Base-by-base conservation (phyloP, 2,113 vertebrate species). In the Xiphophorus hellerii region DNA sequence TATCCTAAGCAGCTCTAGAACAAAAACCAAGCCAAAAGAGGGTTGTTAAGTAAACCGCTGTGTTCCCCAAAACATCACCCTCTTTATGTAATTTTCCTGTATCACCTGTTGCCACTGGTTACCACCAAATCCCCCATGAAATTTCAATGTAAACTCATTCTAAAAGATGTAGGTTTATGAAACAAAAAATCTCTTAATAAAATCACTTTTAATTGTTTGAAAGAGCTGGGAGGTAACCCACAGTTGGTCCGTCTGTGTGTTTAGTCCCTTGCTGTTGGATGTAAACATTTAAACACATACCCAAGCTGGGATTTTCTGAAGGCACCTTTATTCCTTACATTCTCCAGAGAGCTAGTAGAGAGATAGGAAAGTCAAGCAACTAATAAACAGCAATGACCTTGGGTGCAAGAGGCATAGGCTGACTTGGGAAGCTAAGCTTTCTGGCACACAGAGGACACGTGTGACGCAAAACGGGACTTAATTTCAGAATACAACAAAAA, bases 401-500 rank as follows among this genome's bases (percentile, higher is more conserved):
- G 79, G 76, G 66, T 66, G 78, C 44, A 65, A 48, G 62, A 17
- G 9, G 68, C 62, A 35, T 42, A 58, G 62, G 89, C 69, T 62
- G 67, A 87, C 66, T 84, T 68, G 42, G 58, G 28, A 60, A 37
- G 35, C 9, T 37, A 37, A 2, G 35, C 35, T 37, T 37, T 37
- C 35, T 11, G 35, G 35, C 35, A 37, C 35, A 37, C 35, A 37
- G 35, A 10, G 10, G 9, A 37, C 35, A 37, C 10, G 35, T 11
- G 35, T 37, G 35, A 37, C 10, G 10, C 10, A 77, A 51, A 73
- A 44, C 22, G 1, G 77, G 76, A 80, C 66, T 73, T 88, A 76
- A 92, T 90, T 87, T 79, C 71, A 86, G 88, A 90, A 91, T 81
- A 79, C 69, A 81, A 10, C 13, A n/a, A 65, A 65, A 35, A 33